phyloP scores from a whole-genome alignment of 2,888 invertebrate genomes.

The Acleris cristana region DNA sequence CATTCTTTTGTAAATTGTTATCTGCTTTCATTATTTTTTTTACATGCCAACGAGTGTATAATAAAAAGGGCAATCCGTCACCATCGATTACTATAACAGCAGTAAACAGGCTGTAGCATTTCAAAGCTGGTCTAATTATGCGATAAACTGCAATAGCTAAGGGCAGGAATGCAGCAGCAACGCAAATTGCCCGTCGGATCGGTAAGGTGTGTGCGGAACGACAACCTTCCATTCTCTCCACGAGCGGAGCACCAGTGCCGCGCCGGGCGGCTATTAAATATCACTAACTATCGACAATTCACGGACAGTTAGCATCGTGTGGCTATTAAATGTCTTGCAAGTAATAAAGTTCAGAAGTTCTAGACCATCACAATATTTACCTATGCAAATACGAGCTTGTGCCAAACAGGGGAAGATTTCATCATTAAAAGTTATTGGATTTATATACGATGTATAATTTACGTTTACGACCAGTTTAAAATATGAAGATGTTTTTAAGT shows the following conservation, averaged over 20 bases:
- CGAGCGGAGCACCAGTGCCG: constrained; percentile 68
- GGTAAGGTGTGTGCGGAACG: constrained; percentile 67
- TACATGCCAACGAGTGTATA: background rate
- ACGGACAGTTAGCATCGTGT: constrained; percentile 4
- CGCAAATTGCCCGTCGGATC: constrained; percentile 65
- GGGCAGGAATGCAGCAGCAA: constrained; percentile 64
- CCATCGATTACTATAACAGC: constrained; percentile 33
- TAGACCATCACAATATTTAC: background rate
- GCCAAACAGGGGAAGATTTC: constrained; percentile 40
- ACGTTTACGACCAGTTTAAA: background rate
- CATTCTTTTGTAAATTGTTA: constrained; percentile 14
- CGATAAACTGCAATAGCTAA: constrained; percentile 57
- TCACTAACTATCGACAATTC: constrained; percentile 43
- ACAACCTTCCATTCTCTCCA: constrained; percentile 77
- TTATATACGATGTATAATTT: too few species aligned
- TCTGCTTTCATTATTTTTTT: constrained; percentile 14
- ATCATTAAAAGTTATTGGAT: constrained; percentile 38
- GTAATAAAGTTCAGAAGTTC: constrained; percentile 9
- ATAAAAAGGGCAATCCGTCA: constrained; percentile 23
- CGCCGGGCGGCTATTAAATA: constrained; percentile 65
- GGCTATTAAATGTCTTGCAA: constrained; percentile 4
- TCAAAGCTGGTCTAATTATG: constrained; percentile 56
- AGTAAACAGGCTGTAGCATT: constrained; percentile 41
- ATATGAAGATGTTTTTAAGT: background rate
- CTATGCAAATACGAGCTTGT: constrained; percentile 1